Evolutionary conservation across 2,113 vertebrate genomes (phyloP).

Genomic region (Petrocephalus zakoni): DNA sequence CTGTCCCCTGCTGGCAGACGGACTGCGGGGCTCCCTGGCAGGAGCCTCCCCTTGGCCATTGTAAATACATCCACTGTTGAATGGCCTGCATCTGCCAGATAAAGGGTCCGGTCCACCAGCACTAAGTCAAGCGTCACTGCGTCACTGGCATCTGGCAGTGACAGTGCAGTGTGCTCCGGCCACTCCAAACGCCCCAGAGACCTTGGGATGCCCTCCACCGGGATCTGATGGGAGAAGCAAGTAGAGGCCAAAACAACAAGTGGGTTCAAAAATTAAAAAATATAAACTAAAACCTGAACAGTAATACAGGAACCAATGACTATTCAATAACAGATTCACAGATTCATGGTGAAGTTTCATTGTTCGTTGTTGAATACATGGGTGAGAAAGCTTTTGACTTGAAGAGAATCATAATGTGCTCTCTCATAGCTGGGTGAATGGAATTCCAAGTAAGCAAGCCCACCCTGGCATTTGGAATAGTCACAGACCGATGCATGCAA

Average conservation of each 20-base stretch:
- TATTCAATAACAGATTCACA: background rate
- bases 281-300: background rate
- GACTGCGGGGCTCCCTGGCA: constrained; percentile 51
- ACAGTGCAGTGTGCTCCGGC: constrained; percentile 51
- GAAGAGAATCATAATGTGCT: background rate
- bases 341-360: background rate
- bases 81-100: constrained; percentile 60
- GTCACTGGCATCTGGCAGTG: constrained; percentile 54
- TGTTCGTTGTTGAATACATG: background rate
- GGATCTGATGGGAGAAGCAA: constrained; percentile 57
- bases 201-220: constrained; percentile 58
- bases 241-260: background rate
- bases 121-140: constrained; percentile 60
- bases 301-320: background rate
- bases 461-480: background rate
- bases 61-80: constrained; percentile 62
- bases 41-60: constrained; percentile 53
- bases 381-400: background rate
- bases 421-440: background rate
- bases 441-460: background rate
- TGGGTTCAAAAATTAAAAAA: background rate
- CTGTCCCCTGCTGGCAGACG: constrained; percentile 56
- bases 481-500: background rate
- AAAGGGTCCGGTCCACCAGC: constrained; percentile 59
- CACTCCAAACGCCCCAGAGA: constrained; percentile 48